Evolutionary conservation across 2,797 vertebrate species (phyloP).

Genomic region (Coregonus ussuriensis): DNA sequence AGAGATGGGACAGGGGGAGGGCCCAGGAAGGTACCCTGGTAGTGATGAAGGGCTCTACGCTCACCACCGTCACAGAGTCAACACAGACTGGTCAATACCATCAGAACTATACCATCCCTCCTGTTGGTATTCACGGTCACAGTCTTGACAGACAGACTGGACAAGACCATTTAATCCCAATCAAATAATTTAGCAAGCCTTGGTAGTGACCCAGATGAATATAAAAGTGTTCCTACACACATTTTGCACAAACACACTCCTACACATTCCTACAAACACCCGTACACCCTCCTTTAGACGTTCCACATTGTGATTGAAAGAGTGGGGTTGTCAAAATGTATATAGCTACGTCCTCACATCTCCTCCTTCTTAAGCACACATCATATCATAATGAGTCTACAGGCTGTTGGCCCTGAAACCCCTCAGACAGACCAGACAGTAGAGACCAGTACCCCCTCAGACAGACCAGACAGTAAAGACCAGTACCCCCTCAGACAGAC

Average conservation of each 20-base stretch:
- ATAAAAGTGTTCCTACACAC: neutral
- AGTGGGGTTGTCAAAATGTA: too few relatives aligned
- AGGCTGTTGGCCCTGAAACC: too few relatives aligned
- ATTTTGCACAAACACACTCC: conserved; percentile 52
- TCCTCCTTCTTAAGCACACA: too few relatives aligned
- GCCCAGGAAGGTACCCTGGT: conserved; percentile 65
- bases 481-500: too few relatives aligned
- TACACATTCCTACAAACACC: conserved; percentile 31
- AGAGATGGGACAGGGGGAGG: conserved; percentile 32
- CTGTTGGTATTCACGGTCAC: neutral
- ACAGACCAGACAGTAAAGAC: too few relatives aligned
- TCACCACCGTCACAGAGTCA: conserved; percentile 2
- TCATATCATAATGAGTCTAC: too few relatives aligned
- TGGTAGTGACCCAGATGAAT: conserved; percentile 27
- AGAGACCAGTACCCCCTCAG: too few relatives aligned
- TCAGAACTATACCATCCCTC: neutral
- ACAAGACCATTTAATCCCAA: conserved; percentile 5
- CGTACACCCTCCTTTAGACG: conserved; percentile 25
- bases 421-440: too few relatives aligned
- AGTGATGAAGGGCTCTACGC: conserved; percentile 45
- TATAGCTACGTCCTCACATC: too few relatives aligned
- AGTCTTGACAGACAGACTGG: neutral
- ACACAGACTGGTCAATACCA: conserved; percentile 8
- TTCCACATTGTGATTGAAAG: conserved; percentile 19
- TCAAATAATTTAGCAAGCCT: conserved; percentile 19